Evolutionary conservation across 2,888 invertebrate genomes (phyloP), one percentile per base, ranked within the genome.

Genomic region (Prosopocoilus inquinatus): DNA sequence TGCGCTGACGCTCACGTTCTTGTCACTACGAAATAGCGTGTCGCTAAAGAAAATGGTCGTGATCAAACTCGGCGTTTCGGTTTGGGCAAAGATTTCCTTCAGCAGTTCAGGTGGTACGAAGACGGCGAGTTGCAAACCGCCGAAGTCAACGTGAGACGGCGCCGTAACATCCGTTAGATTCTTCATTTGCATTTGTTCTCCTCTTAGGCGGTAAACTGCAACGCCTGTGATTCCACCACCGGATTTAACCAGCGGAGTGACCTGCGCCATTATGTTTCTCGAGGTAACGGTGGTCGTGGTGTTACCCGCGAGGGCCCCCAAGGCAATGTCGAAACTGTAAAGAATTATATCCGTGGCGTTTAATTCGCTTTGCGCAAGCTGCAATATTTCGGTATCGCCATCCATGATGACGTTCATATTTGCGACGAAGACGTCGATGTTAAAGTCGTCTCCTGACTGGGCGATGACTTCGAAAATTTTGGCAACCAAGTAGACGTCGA

Each of bases 201-300:
- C 28, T 9, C 8, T 13, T 3, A 7, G 43, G 12, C 46, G 32
- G 16, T 51, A 55, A 3, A 55, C 28, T 15, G 55, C 55, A 16
- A 55, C 35, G 15, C 55, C 55, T n/a, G 33, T 55, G 13, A 50
- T 4, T 28, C 20, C 12, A 34, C 15, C 28, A 11, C 32, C 41
- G n/a, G n/a, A n/a, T 0, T 5, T 34, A 39, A 39, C 35, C 9
- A 55, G 28, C 35, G 46, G 47, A 3, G 47, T 41, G n/a, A 55
- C 34, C 28, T 55, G 50, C 15, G 47, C 46, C 28, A 51, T 12
- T 34, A 51, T 41, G 9, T 47, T n/a, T 47, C 34, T n/a, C 3
- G 50, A 34, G 5, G 38, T 36, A 11, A 35, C 35, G 39, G 35
- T 3, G 1, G 8, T 33, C 20, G 7, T 3, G 15, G 1, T 39